These are phyloP conservation scores for Toxostoma redivivum DNA, from an alignment of 2,113 vertebrate species.

Conservation along the genomic window DNA sequence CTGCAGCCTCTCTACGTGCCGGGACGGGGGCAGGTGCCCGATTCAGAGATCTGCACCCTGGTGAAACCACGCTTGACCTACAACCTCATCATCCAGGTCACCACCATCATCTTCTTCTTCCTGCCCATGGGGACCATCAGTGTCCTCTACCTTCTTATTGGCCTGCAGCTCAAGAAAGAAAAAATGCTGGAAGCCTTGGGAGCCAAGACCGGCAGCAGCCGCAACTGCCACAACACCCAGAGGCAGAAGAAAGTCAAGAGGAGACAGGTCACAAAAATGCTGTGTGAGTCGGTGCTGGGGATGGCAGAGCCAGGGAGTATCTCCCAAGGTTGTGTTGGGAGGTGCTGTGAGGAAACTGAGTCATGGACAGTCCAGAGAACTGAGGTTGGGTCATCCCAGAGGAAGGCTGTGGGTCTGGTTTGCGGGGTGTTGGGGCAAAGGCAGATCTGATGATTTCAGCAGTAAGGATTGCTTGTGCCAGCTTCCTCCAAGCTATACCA, in stretches of 20 bases:
- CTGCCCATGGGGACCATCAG: conserved; percentile 91
- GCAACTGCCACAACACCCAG: conserved; percentile 33
- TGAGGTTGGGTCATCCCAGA: neutral
- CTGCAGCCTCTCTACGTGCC: conserved; percentile 67
- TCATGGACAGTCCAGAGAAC: neutral
- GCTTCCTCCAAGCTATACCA: accelerated
- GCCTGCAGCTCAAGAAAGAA: conserved; percentile 82
- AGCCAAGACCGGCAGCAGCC: conserved; percentile 30
- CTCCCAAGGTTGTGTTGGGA: neutral
- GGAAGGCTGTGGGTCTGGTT: neutral
- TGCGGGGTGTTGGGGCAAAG: accelerated
- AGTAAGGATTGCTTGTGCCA: neutral
- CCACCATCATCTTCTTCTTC: conserved; percentile 88
- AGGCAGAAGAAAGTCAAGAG: conserved; percentile 75
- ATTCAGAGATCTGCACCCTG: conserved; percentile 79
- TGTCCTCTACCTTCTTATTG: conserved; percentile 87
- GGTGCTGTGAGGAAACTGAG: neutral
- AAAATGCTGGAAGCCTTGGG: conserved; percentile 74
- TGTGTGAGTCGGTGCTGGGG: conserved; percentile 80
- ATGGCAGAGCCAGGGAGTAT: neutral
- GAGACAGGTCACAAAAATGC: conserved; percentile 92
- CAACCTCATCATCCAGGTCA: conserved; percentile 87
- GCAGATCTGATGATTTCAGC: neutral
- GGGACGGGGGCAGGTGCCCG: conserved; percentile 62
- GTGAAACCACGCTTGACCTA: conserved; percentile 82